Conservation (phyloP, 2,888 invertebrate species). For the Graphium colonna region DNA sequence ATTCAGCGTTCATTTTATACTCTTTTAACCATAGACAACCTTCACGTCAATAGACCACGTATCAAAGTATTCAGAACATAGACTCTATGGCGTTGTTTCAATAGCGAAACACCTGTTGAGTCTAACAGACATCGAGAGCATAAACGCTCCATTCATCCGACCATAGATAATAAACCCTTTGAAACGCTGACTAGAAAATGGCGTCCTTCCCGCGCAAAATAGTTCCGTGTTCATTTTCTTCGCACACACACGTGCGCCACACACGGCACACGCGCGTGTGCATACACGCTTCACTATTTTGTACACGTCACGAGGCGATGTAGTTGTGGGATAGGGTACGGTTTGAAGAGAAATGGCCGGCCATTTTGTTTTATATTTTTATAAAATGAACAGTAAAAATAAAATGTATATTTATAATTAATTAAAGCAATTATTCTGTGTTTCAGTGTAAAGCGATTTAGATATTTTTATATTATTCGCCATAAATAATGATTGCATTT, state of each 20-base stretch:
- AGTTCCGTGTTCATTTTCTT: constrained; percentile 33
- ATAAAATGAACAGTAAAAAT: too few species aligned
- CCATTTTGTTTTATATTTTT: too few species aligned
- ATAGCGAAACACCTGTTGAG: neutral
- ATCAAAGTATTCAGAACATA: too few species aligned
- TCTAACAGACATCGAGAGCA: neutral
- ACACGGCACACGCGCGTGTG: constrained; percentile 25
- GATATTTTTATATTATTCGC: too few species aligned
- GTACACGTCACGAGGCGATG: constrained; percentile 23
- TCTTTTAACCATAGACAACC: too few species aligned
- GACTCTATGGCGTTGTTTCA: neutral
- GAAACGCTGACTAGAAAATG: neutral
- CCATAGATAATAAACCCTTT: neutral
- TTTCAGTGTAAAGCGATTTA: too few species aligned
- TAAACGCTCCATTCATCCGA: neutral
- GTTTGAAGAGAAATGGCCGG: constrained; percentile 40
- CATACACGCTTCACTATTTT: constrained; percentile 28
- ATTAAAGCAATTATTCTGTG: neutral
- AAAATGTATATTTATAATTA: neutral
- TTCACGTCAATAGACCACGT: too few species aligned
- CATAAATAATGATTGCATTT: too few species aligned
- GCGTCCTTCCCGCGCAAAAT: too few species aligned
- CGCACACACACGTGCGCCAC: constrained; percentile 25
- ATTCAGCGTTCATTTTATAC: too few species aligned
- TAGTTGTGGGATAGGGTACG: constrained; percentile 36